These are phyloP conservation scores for Monopis laevigella DNA, from an alignment of 2,888 invertebrate species.

Conservation along the genomic window DNA sequence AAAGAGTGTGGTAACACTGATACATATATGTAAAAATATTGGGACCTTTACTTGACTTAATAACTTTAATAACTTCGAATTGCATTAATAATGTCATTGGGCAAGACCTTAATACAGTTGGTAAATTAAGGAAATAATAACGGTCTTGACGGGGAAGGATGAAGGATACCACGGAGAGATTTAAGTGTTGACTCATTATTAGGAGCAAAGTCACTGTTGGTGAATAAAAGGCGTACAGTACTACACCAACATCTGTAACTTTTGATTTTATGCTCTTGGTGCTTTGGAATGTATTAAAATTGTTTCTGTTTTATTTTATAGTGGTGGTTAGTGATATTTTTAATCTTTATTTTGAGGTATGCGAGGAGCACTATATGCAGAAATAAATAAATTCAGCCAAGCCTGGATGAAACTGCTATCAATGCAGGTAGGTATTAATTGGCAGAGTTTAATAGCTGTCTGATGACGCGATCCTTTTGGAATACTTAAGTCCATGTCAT, in stretches of 20 bases:
- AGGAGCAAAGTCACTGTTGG: not conserved
- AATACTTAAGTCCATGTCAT: too few species aligned
- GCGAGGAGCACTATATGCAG: slow-evolving; percentile 1
- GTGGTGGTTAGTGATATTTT: not conserved
- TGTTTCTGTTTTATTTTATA: not conserved
- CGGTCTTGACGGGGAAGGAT: not conserved
- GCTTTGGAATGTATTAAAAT: not conserved
- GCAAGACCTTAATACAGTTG: not conserved
- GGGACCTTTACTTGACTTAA: not conserved
- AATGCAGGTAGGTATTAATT: too few species aligned
- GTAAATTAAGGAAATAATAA: not conserved
- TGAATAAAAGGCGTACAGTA: not conserved
- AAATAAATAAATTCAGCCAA: too few species aligned
- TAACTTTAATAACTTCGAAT: slow-evolving; percentile 1
- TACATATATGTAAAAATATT: not conserved
- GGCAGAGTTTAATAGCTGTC: too few species aligned
- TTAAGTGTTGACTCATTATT: slow-evolving; percentile 1
- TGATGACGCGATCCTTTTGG: too few species aligned
- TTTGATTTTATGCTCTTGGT: not conserved
- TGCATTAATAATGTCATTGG: not conserved
- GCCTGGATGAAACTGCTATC: too few species aligned
- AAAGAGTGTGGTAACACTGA: not conserved
- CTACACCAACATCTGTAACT: not conserved
- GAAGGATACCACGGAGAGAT: not conserved
- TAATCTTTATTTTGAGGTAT: not conserved